Evolutionary conservation across 2,797 vertebrate genomes (phyloP), one percentile per base, ranked within the genome.

Genomic region (Melanotaenia pygmaea): DNA sequence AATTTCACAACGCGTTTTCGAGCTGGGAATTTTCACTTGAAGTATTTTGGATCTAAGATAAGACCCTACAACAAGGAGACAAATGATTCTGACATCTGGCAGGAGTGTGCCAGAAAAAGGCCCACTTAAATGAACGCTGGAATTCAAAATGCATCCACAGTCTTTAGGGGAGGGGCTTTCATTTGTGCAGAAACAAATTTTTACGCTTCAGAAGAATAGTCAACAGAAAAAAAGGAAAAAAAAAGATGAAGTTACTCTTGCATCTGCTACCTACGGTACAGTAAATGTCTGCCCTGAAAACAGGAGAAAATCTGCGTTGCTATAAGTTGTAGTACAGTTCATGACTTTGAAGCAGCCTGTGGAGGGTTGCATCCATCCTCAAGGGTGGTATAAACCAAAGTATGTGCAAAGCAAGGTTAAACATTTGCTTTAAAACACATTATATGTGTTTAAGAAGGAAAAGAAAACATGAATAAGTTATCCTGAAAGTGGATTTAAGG

Each of bases 11-110:
- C 50, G 70, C 59, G 59, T 82, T 83, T 86, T 71, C 35, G 68
- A 81, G 76, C 80, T 59, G 22, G n/a, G 72, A 82, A 82, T 72
- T 82, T 86, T 56, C 64, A 85, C 86, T 88, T 88, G 80, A 84
- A 87, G 85, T 88, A 79, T 84, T 91, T 77, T 74, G 88, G 87
- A 87, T 88, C 81, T 80, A 35, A 75, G 91, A 90, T 89, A 79
- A 89, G 77, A 79, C 71, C 62, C 65, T 34, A 76, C 59, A 70
- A 86, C 22, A 54, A 77, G 67, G 70, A 85, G 80, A 86, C 84
- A 87, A 85, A 86, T 66, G 74, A 76, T 62, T 76, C 57, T 64
- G 85, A 78, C 76, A 80, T 76, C 57, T 64, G 85, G 77, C 76
- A 80, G 76, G 63, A 81, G 59, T 47, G 66, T 28, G 59, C 59